Evolutionary conservation across 2,888 invertebrate genomes (phyloP).

Genomic region (Ornithoptera alexandrae): DNA sequence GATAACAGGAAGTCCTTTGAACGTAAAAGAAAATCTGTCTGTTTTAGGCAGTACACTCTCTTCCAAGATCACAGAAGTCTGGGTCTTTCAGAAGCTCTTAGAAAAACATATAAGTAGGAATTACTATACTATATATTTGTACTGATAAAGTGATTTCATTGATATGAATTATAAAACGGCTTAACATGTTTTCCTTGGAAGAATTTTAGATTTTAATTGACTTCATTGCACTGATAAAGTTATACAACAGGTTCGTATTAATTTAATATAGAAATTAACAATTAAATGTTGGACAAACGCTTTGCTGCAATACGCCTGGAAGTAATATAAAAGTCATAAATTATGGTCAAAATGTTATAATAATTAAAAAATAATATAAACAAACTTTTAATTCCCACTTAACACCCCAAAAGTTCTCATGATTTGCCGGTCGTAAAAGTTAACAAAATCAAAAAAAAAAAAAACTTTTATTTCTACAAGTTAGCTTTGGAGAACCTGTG

Average conservation of each 20-base stretch:
- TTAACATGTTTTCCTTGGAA: too few relatives aligned
- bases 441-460: slow-evolving; percentile 7
- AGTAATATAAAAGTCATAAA: slow-evolving; percentile 9
- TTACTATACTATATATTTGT: too few relatives aligned
- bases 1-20: too few relatives aligned
- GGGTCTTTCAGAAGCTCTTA: too few relatives aligned
- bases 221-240: neutral
- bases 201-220: too few relatives aligned
- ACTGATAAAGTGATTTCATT: too few relatives aligned
- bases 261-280: slow-evolving; percentile 10
- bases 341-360: slow-evolving; percentile 10
- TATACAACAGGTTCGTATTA: neutral
- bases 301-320: neutral
- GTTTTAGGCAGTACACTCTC: too few relatives aligned
- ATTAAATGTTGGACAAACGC: neutral
- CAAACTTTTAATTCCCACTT: slow-evolving; percentile 25
- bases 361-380: slow-evolving; percentile 13
- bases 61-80: too few relatives aligned
- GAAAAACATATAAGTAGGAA: too few relatives aligned
- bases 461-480: slow-evolving; percentile 10
- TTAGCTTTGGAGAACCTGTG: slow-evolving; percentile 1
- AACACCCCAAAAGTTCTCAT: slow-evolving; percentile 21
- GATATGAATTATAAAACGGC: too few relatives aligned
- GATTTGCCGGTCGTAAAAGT: slow-evolving; percentile 24
- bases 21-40: too few relatives aligned